These are phyloP conservation scores for Phengaris alcon DNA, from an alignment of 2,888 invertebrate species.

Conservation along the genomic window DNA sequence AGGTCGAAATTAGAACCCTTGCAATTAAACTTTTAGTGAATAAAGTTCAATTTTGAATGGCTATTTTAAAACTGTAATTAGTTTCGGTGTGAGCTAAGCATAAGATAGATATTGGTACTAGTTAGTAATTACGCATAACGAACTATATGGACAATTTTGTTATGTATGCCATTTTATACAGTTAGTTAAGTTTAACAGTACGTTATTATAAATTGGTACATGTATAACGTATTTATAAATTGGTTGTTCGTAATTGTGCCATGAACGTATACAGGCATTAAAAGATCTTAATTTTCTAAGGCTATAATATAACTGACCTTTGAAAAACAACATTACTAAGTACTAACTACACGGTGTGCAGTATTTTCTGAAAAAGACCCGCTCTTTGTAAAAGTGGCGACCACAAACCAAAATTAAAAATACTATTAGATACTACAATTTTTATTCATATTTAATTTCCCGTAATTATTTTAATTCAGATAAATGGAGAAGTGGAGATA, in stretches of 20 bases:
- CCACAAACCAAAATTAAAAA: no score
- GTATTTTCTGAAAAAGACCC: background rate
- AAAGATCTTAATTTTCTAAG: conserved; percentile 10
- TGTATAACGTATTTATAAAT: background rate
- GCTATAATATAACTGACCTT: conserved; percentile 3
- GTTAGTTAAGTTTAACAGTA: no score
- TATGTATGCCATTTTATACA: no score
- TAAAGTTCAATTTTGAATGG: background rate
- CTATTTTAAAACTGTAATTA: background rate
- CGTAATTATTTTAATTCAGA: no score
- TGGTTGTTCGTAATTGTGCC: background rate
- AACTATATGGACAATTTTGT: background rate
- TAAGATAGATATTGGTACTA: background rate
- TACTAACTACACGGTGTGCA: background rate
- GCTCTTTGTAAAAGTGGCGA: no score
- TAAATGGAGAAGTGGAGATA: no score
- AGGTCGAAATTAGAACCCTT: background rate
- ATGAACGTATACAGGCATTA: background rate
- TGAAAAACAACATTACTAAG: background rate
- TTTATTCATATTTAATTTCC: no score
- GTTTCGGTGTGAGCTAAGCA: background rate
- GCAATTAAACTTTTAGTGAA: background rate
- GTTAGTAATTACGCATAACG: background rate
- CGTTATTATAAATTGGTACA: background rate
- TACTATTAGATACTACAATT: no score